Evolutionary conservation across 2,797 vertebrate genomes (phyloP), one percentile per base, ranked within the genome.

Genomic region (Acrocephalus scirpaceus): DNA sequence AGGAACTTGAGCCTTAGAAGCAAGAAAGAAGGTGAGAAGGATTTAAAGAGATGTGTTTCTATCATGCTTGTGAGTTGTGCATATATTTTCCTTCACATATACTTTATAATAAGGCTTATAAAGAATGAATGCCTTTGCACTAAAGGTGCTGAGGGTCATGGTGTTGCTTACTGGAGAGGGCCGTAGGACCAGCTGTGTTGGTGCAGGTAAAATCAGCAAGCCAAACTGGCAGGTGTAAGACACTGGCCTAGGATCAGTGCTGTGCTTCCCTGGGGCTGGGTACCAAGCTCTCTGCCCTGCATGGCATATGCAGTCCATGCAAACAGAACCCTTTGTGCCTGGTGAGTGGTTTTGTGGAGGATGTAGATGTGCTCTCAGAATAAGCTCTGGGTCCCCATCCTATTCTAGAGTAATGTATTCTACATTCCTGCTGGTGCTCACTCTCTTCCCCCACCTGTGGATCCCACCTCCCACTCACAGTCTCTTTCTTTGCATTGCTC

Each of bases 241-340:
- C 14, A 8, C 34, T 53, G 38, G 44, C 38, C 36, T 8, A 12
- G 47, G 81, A 27, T 61, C 19, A 26, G 27, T 20, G 44, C 56
- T 82, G 58, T 50, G 81, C 85, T 47, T 54, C 54, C 29, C 44
- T 8, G 19, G 15, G 61, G 71, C 32, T 44, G 54, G 18, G 23
- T 26, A 10, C 22, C 0, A 5, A 23, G 45, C 11, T 34, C 7
- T 53, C 44, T 65, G 38, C 11, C 38, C 23, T 42, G 21, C 6
- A 0, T 1, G 3, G 47, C 5, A 1, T 0, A 14, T 10, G 12
- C 4, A 30, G 51, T 5, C 20, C 3, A 0, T 14, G 51, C 4
- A 30, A 38, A 10, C 7, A 30, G 44, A 7, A n/a, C 7, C 4
- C 9, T 56, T 34, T 15, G n/a, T 70, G 50, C 21, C 30, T 71